Evolutionary conservation across 2,888 invertebrate genomes (phyloP).

Genomic region (Idaea biselata): DNA sequence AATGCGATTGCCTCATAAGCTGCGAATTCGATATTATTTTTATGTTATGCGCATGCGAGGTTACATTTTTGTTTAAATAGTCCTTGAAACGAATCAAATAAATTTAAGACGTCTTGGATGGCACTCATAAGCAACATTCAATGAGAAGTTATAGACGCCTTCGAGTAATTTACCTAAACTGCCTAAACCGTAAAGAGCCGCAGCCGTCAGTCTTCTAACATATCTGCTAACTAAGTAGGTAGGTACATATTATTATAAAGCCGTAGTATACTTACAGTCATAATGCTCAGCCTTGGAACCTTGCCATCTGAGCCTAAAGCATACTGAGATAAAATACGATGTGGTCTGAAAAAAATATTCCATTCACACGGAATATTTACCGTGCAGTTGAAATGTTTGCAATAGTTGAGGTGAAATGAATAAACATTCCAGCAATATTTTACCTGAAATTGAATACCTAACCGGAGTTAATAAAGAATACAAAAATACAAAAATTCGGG

Average conservation of each 20-base stretch:
- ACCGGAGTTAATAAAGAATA: too few species aligned
- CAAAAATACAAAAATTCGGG: neutral
- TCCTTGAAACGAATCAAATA: conserved; percentile 1
- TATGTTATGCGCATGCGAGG: conserved; percentile 54
- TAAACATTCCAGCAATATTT: neutral
- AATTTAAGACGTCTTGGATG: neutral
- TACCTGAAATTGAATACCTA: neutral
- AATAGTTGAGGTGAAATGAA: neutral
- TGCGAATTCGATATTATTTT: conserved; percentile 56
- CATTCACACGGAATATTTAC: neutral
- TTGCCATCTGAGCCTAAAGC: conserved; percentile 17
- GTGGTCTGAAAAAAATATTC: neutral
- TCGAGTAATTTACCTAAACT: neutral
- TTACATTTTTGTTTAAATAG: conserved; percentile 21
- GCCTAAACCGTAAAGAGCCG: neutral
- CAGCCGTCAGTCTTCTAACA: neutral
- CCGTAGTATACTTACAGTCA: neutral
- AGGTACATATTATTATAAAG: neutral
- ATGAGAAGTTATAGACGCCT: neutral
- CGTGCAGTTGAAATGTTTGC: neutral
- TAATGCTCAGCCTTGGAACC: conserved; percentile 17
- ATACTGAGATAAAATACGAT: conserved; percentile 10
- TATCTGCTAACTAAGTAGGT: neutral
- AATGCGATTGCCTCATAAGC: conserved; percentile 51
- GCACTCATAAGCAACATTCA: neutral